phyloP scores from a whole-genome alignment of 2,888 invertebrate species.

The Anarsia innoxiella region DNA sequence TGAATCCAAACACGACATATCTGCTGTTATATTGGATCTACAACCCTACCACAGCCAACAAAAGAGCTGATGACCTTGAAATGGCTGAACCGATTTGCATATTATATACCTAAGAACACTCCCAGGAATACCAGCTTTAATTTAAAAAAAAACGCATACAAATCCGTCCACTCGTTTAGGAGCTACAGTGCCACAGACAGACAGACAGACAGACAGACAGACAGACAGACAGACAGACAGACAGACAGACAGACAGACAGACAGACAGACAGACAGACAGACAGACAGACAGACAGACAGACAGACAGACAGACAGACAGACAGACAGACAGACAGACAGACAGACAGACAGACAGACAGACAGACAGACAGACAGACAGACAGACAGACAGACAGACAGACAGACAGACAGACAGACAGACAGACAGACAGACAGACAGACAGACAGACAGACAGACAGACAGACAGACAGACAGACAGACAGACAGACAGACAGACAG shows the following conservation, averaged over 20 bases:
- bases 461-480: conserved; percentile 5
- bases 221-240: conserved; percentile 3
- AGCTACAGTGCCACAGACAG: too few relatives aligned
- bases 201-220: conserved; percentile 7
- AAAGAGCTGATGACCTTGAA: too few relatives aligned
- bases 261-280: conserved; percentile 1
- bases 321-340: conserved; percentile 1
- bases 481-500: conserved; percentile 3
- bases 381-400: conserved; percentile 1
- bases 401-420: conserved; percentile 4
- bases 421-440: conserved; percentile 4
- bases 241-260: conserved; percentile 1
- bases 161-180: too few relatives aligned
- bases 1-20: too few relatives aligned
- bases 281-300: conserved; percentile 1
- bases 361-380: neutral
- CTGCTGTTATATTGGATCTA: too few relatives aligned
- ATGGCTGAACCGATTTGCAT: too few relatives aligned
- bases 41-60: too few relatives aligned
- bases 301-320: conserved; percentile 1
- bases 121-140: too few relatives aligned
- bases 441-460: conserved; percentile 3
- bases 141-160: too few relatives aligned
- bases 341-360: conserved; percentile 1
- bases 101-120: too few relatives aligned